A percentile compares a stretch with the other conserved stretches of the same genome.
Evolutionary conservation across 2,113 vertebrate genomes (phyloP).

Genomic region (Clarias magur): DNA sequence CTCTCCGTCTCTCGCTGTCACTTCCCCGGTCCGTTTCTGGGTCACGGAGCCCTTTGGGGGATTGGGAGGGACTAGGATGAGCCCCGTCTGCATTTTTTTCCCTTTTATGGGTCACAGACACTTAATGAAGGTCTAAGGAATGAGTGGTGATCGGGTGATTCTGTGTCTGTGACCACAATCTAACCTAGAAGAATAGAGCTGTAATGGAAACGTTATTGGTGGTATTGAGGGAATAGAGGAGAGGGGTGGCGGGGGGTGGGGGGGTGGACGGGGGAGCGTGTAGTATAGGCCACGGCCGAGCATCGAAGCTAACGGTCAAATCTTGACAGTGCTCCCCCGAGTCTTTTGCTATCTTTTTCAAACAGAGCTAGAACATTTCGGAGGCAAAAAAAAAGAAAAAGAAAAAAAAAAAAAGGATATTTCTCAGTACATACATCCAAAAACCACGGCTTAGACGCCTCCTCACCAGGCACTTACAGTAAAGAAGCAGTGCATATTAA

Average conservation of each 20-base stretch:
- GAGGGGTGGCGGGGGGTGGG: neutral
- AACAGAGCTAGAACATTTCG: neutral
- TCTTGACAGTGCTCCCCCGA: neutral
- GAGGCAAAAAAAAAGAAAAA: too few relatives aligned
- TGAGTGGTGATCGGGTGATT: constrained; percentile 24
- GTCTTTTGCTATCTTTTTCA: neutral
- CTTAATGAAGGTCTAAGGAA: constrained; percentile 52
- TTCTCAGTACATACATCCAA: neutral
- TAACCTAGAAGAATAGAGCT: constrained; percentile 28
- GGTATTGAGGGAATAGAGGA: constrained; percentile 4
- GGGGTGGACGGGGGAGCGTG: neutral
- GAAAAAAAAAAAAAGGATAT: neutral
- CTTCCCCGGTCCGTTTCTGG: constrained; percentile 42
- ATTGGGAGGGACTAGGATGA: constrained; percentile 32
- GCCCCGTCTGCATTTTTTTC: constrained; percentile 39
- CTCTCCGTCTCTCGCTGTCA: neutral
- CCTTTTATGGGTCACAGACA: constrained; percentile 49
- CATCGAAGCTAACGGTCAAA: neutral
- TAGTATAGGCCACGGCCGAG: neutral
- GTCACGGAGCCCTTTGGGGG: constrained; percentile 32
- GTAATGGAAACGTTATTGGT: constrained; percentile 28
- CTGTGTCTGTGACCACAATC: constrained; percentile 27
- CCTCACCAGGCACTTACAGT: neutral
- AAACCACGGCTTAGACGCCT: neutral
- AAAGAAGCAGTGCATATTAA: neutral